Evolutionary conservation across 2,113 vertebrate genomes (phyloP).

Genomic region (Tragelaphus scriptus): DNA sequence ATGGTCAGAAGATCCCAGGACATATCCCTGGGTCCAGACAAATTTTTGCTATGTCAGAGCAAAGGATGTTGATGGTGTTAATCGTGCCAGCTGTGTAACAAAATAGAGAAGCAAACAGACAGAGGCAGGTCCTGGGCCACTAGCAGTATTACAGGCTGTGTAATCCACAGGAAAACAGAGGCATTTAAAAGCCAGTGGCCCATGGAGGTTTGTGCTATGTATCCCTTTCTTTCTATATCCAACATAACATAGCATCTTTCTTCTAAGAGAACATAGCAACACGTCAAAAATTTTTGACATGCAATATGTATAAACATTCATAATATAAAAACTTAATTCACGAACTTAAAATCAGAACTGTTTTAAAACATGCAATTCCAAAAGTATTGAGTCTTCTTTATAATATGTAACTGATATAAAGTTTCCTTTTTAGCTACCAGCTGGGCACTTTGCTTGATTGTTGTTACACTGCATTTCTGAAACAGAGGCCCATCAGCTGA

Average conservation of each 20-base stretch:
- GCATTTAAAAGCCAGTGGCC: background rate
- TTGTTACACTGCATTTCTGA: background rate
- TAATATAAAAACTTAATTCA: background rate
- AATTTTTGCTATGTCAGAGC: background rate
- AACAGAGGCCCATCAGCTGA: background rate
- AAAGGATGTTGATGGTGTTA: background rate
- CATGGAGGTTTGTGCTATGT: background rate
- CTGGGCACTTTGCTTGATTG: background rate
- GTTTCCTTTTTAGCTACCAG: background rate
- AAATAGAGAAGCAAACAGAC: background rate
- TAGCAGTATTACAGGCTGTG: background rate
- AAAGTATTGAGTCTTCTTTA: background rate
- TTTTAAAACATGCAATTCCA: background rate
- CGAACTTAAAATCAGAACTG: background rate
- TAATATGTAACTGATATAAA: constrained; percentile 28
- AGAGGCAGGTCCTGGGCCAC: background rate
- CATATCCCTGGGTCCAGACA: background rate
- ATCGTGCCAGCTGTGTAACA: background rate
- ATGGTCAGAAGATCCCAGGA: background rate
- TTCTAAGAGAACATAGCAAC: background rate
- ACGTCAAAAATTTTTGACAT: background rate
- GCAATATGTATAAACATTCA: background rate
- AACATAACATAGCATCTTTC: background rate
- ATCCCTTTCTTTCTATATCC: background rate
- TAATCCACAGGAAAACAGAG: background rate